Evolutionary conservation across 2,888 invertebrate species (phyloP).

Genomic region (Rhagonycha fulva): DNA sequence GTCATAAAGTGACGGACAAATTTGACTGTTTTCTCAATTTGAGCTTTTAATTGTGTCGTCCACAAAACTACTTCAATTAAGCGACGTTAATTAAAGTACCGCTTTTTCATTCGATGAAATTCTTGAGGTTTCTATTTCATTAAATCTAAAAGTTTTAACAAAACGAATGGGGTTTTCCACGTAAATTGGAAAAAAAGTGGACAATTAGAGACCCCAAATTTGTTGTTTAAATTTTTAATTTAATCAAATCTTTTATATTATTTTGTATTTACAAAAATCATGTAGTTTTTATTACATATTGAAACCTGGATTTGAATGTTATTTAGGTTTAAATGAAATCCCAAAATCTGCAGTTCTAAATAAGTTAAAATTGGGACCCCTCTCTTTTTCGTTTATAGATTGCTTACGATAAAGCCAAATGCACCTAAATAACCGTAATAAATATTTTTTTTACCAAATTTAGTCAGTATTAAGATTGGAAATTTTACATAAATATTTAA

Average conservation of each 20-base stretch:
- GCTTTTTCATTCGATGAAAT: background rate
- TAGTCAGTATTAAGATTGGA: too few species aligned
- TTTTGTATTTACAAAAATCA: too few species aligned
- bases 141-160: background rate
- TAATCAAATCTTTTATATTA: background rate
- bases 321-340: too few species aligned
- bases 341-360: too few species aligned
- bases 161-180: background rate
- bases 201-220: background rate
- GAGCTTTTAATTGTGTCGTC: constrained; percentile 16
- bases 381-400: too few species aligned
- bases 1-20: constrained; percentile 24
- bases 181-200: background rate
- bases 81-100: background rate
- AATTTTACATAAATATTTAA: too few species aligned
- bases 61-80: background rate
- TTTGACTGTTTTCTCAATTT: constrained; percentile 8
- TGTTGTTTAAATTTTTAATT: background rate
- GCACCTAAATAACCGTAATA: too few species aligned
- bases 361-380: too few species aligned
- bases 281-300: too few species aligned
- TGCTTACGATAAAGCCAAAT: too few species aligned
- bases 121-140: background rate
- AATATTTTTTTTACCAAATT: too few species aligned
- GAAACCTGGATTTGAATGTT: too few species aligned